Evolutionary conservation across 92 coral and sea anemone species (phyloP).

Genomic region (Blastomussa wellsi): DNA sequence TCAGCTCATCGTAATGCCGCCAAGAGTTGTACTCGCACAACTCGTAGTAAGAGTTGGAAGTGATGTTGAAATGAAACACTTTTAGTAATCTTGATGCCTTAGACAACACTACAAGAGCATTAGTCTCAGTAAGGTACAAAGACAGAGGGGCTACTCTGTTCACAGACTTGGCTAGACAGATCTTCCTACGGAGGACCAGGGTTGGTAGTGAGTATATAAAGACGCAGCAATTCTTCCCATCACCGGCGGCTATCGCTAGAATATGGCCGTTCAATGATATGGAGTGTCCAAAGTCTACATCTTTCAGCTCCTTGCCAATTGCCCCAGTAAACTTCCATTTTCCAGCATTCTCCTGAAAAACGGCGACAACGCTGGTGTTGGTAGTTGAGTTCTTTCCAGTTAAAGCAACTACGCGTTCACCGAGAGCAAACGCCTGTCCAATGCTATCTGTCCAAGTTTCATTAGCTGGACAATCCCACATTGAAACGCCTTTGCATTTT

Average conservation of each 20-base stretch:
- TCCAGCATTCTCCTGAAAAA: conserved; percentile 57
- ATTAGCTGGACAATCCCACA: not conserved
- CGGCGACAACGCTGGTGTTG: conserved; percentile 65
- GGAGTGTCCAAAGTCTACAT: conserved; percentile 61
- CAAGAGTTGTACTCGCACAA: conserved; percentile 32
- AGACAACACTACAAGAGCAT: conserved; percentile 61
- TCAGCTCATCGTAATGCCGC: not conserved
- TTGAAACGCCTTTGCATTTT: conserved; percentile 11
- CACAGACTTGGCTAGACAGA: conserved; percentile 34
- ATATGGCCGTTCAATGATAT: conserved; percentile 48
- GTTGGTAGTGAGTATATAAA: conserved; percentile 53
- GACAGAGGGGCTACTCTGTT: conserved; percentile 41
- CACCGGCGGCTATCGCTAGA: conserved; percentile 56
- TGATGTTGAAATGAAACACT: conserved; percentile 45
- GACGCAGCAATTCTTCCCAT: conserved; percentile 21
- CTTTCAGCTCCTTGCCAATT: conserved; percentile 49
- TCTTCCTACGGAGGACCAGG: conserved; percentile 9
- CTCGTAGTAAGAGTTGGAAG: conserved; percentile 17
- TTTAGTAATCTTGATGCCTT: conserved; percentile 35
- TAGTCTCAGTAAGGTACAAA: conserved; percentile 55
- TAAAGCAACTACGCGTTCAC: conserved; percentile 54
- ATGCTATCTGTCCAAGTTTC: conserved; percentile 54
- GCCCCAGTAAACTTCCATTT: conserved; percentile 49
- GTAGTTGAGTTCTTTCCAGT: conserved; percentile 21
- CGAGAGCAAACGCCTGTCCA: conserved; percentile 44